Conservation (phyloP, 2,797 vertebrate genomes). For the Macroramphosus scolopax region DNA sequence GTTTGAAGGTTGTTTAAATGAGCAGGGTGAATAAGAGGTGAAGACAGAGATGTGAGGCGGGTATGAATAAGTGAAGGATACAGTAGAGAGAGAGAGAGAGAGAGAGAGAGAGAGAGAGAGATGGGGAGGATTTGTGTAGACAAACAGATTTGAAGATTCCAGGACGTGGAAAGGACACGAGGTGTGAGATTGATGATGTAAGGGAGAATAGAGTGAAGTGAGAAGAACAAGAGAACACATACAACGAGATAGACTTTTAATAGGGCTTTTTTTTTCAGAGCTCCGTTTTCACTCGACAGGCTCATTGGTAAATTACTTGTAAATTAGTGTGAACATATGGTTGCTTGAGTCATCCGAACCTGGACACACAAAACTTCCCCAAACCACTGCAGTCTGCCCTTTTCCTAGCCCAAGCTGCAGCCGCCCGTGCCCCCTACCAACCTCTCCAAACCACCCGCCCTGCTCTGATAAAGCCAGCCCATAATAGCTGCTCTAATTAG, state of each 20-base stretch:
- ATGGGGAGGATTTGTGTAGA: constrained; percentile 34
- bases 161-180: constrained; percentile 46
- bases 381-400: constrained; percentile 17
- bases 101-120: constrained; percentile 34
- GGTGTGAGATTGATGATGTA: constrained; percentile 23
- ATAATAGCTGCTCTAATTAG: constrained; percentile 87
- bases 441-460: constrained; percentile 51
- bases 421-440: constrained; percentile 48
- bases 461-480: constrained; percentile 77
- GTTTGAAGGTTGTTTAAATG: constrained; percentile 52
- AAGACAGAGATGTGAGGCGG: constrained; percentile 47
- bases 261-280: constrained; percentile 1
- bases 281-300: constrained; percentile 29
- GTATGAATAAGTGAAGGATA: constrained; percentile 47
- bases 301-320: constrained; percentile 20
- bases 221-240: neutral
- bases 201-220: constrained; percentile 5
- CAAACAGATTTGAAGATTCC: constrained; percentile 40
- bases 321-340: constrained; percentile 3
- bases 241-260: constrained; percentile 3
- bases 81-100: constrained; percentile 33
- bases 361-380: constrained; percentile 13
- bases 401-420: constrained; percentile 44
- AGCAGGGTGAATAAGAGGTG: constrained; percentile 49
- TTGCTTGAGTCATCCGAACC: constrained; percentile 16